phyloP scores from a whole-genome alignment of 2,113 vertebrate genomes.

The Apaloderma vittatum region DNA sequence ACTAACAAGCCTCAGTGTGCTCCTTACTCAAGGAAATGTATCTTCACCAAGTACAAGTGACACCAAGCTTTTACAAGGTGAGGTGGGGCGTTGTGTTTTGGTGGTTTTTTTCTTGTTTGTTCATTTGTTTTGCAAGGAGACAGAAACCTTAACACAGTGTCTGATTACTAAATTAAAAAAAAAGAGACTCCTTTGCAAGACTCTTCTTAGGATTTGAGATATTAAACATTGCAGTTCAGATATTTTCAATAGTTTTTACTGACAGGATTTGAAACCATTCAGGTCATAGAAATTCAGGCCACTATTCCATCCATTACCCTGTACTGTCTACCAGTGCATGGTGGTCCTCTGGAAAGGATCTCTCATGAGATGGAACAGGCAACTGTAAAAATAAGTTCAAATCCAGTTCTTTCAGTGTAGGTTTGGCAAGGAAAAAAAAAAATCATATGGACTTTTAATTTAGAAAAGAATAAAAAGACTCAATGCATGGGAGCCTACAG shows the following conservation, averaged over 20 bases:
- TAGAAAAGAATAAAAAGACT: neutral
- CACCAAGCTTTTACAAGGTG: neutral
- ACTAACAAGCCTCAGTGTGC: rapidly evolving
- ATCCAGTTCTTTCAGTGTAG: neutral
- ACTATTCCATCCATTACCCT: neutral
- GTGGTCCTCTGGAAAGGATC: neutral
- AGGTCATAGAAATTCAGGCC: neutral
- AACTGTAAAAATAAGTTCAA: slow-evolving; percentile 1
- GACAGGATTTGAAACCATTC: neutral
- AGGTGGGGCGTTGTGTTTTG: too few species aligned
- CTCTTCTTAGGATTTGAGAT: neutral
- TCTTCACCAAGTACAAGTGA: neutral
- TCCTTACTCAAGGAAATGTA: rapidly evolving
- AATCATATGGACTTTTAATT: neutral
- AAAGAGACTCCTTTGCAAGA: neutral
- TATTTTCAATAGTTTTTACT: neutral
- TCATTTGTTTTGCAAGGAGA: neutral
- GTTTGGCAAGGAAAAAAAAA: neutral
- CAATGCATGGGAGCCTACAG: neutral
- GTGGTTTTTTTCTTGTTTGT: too few species aligned
- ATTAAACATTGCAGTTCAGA: neutral
- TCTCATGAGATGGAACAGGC: neutral
- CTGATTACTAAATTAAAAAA: neutral
- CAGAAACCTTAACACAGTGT: neutral
- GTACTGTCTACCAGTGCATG: neutral